Evolutionary conservation across 1,140 invertebrate genomes (phyloP).

Genomic region (Platyscapa corneri): DNA sequence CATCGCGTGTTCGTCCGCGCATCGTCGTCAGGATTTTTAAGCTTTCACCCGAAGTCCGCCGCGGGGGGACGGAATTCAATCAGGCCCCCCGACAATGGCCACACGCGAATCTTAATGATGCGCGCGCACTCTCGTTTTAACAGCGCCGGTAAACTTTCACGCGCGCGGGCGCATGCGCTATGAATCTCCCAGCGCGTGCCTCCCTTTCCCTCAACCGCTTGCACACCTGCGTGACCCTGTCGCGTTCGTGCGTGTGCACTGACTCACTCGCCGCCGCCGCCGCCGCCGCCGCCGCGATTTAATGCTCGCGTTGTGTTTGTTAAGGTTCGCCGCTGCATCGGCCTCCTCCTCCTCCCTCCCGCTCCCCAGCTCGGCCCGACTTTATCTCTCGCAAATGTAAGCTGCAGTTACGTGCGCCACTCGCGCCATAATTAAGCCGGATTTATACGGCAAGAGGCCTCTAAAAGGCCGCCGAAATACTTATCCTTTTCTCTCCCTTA

Average conservation of each 20-base stretch:
- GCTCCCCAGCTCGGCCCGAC: background rate
- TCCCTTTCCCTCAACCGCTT: constrained; percentile 42
- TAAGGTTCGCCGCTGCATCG: background rate
- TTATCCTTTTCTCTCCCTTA: constrained; percentile 13
- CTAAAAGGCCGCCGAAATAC: constrained; percentile 41
- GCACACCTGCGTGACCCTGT: constrained; percentile 59
- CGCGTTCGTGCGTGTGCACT: constrained; percentile 40
- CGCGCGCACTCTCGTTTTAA: constrained; percentile 5
- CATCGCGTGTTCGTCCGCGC: background rate
- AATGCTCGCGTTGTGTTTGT: constrained; percentile 42
- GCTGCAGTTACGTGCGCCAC: background rate
- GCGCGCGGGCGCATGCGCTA: constrained; percentile 56
- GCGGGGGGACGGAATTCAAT: background rate
- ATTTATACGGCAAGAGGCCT: constrained; percentile 40
- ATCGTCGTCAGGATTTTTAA: constrained; percentile 17
- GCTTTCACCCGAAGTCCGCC: constrained; percentile 16
- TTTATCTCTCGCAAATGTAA: background rate
- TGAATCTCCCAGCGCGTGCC: constrained; percentile 62
- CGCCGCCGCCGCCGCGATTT: constrained; percentile 59
- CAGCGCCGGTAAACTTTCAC: constrained; percentile 56
- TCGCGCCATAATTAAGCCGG: constrained; percentile 43
- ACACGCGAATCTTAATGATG: background rate
- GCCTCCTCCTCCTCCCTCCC: background rate
- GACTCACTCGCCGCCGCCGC: constrained; percentile 39
- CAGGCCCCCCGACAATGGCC: background rate